These are phyloP conservation scores for Synergus japonicus DNA, from an alignment of 2,888 invertebrate species.

Conservation along the genomic window DNA sequence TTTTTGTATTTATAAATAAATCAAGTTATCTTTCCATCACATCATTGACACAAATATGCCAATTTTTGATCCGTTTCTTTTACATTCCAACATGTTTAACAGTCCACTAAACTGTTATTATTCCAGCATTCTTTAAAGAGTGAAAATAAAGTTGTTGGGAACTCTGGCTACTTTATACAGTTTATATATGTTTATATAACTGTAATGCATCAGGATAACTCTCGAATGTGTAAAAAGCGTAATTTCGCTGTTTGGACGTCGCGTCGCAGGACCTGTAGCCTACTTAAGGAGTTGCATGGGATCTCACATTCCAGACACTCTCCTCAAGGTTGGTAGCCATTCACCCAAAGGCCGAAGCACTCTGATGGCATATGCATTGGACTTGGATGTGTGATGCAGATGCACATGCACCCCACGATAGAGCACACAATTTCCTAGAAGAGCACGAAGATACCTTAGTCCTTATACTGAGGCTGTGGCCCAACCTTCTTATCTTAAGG, in stretches of 20 bases:
- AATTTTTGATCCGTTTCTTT: too few species aligned
- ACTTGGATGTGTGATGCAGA: slow-evolving; percentile 8
- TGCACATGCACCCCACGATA: not conserved
- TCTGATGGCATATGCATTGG: slow-evolving; percentile 54
- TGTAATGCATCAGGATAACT: slow-evolving; percentile 12
- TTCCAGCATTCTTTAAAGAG: too few species aligned
- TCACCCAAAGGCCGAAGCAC: slow-evolving; percentile 68
- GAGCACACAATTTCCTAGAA: slow-evolving; percentile 26
- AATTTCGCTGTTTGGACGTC: slow-evolving; percentile 47
- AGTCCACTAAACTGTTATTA: too few species aligned
- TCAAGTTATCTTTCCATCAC: too few species aligned
- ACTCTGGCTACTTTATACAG: not conserved
- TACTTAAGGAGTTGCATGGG: slow-evolving; percentile 64
- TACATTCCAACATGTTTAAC: too few species aligned
- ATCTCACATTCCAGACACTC: slow-evolving; percentile 67
- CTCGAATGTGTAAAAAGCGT: slow-evolving; percentile 46
- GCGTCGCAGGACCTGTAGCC: slow-evolving; percentile 48
- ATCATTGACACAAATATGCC: too few species aligned
- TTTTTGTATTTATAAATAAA: too few species aligned
- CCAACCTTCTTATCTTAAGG: slow-evolving; percentile 39
- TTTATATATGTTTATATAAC: not conserved
- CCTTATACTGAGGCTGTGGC: not conserved
- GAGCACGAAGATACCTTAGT: slow-evolving; percentile 15
- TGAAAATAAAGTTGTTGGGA: too few species aligned
- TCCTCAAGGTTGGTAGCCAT: slow-evolving; percentile 69